Percentiles rank a stretch among this genome's conserved stretches.
These are phyloP conservation scores for Hippocampus mohnikei DNA, from an alignment of 2,113 vertebrate species.

Conservation along the genomic window DNA sequence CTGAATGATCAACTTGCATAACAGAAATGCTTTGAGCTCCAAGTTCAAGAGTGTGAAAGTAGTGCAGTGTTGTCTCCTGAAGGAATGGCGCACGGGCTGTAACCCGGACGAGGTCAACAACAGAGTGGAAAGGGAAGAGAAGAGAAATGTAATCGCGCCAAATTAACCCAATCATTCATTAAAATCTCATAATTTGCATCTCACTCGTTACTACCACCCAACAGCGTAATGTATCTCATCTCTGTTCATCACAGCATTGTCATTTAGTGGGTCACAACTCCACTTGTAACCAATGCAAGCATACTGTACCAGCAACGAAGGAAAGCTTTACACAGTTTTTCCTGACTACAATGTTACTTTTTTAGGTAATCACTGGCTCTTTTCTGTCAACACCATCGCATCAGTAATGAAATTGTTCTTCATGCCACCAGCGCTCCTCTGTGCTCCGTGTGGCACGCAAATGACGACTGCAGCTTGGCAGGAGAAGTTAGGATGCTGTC, in stretches of 20 bases:
- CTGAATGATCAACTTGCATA: background rate
- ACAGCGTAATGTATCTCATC: too few relatives aligned
- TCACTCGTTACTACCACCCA: too few relatives aligned
- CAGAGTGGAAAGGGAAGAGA: background rate
- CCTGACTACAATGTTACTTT: background rate
- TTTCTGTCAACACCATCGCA: slow-evolving; percentile 24
- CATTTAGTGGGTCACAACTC: too few relatives aligned
- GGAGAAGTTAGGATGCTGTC: slow-evolving; percentile 83
- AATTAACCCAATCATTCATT: background rate
- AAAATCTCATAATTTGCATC: background rate
- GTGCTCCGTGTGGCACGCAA: slow-evolving; percentile 16
- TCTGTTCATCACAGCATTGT: too few relatives aligned
- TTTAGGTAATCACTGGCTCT: slow-evolving; percentile 9
- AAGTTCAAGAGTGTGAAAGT: background rate
- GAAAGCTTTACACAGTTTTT: background rate
- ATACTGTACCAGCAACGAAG: background rate
- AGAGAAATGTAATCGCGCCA: too few relatives aligned
- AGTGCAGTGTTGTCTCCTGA: background rate
- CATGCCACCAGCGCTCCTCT: slow-evolving; percentile 19
- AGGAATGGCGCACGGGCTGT: background rate
- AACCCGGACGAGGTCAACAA: background rate
- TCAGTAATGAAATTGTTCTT: slow-evolving; percentile 21
- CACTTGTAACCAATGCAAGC: too few relatives aligned
- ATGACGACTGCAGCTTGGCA: slow-evolving; percentile 58
- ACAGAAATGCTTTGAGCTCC: background rate